Evolutionary conservation across 2,113 vertebrate species (phyloP).

Genomic region (Cacatua alba): DNA sequence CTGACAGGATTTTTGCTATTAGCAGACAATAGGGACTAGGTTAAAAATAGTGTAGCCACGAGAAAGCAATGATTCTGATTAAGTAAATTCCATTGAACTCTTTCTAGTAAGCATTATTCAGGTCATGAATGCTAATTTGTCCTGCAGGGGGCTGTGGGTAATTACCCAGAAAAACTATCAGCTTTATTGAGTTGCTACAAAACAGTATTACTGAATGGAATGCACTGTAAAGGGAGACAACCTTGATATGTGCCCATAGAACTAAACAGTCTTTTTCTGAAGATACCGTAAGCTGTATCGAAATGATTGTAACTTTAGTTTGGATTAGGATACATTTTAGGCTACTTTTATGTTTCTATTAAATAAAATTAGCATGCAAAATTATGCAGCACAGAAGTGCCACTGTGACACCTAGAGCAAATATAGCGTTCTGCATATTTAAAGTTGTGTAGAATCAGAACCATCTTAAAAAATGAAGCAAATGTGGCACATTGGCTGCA

Average conservation of each 20-base stretch:
- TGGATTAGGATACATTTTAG: conserved; percentile 40
- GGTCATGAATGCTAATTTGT: conserved; percentile 87
- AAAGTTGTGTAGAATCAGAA: conserved; percentile 75
- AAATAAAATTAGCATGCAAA: conserved; percentile 74
- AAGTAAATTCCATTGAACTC: conserved; percentile 86
- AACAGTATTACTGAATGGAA: conserved; percentile 75
- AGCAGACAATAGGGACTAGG: conserved; percentile 64
- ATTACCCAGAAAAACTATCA: conserved; percentile 85
- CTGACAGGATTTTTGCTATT: conserved; percentile 66
- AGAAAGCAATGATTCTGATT: conserved; percentile 82
- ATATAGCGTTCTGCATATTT: conserved; percentile 77
- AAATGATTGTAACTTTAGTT: conserved; percentile 57
- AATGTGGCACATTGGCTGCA: conserved; percentile 77
- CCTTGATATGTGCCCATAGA: conserved; percentile 62
- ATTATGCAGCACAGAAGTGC: conserved; percentile 72
- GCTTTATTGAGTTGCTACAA: conserved; percentile 82
- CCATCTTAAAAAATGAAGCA: conserved; percentile 74
- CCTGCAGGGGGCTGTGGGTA: conserved; percentile 83
- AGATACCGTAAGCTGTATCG: conserved; percentile 16
- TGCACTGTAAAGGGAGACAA: conserved; percentile 71
- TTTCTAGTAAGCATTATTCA: conserved; percentile 85
- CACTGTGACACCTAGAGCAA: conserved; percentile 74
- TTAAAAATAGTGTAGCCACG: conserved; percentile 72
- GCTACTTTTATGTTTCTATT: conserved; percentile 66
- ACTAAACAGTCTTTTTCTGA: not conserved